These are phyloP conservation scores for Mastigias papua DNA, from an alignment of 30 jellyfish, hydroid and myxozoan species.

Conservation along the genomic window DNA sequence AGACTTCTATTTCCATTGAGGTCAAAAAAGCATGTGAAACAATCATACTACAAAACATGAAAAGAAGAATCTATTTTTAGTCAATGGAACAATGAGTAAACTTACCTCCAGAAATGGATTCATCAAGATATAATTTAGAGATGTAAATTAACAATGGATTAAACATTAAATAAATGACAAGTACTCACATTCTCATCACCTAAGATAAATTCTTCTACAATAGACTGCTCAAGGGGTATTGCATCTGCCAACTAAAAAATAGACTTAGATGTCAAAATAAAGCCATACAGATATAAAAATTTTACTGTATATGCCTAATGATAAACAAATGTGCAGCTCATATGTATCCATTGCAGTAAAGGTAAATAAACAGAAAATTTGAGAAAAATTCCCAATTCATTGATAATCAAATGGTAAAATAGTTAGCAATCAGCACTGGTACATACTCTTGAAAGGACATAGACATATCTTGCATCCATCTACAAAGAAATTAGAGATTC, in stretches of 20 bases:
- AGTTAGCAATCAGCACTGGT: not conserved
- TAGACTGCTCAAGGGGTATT: conserved; percentile 70
- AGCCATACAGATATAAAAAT: too few species aligned
- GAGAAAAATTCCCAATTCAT: too few species aligned
- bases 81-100: too few species aligned
- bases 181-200: conserved; percentile 83
- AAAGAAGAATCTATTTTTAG: not conserved
- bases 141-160: not conserved
- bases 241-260: conserved; percentile 52
- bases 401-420: not conserved
- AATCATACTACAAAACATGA: conserved; percentile 60
- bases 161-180: not conserved
- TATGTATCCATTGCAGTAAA: too few species aligned
- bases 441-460: conserved; percentile 62
- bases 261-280: too few species aligned
- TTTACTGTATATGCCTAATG: too few species aligned
- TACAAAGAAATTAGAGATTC: not conserved
- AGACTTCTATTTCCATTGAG: conserved; percentile 75
- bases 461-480: conserved; percentile 79
- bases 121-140: too few species aligned
- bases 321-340: too few species aligned
- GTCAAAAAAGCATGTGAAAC: conserved; percentile 60
- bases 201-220: conserved; percentile 73
- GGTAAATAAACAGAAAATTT: too few species aligned
- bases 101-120: too few species aligned